Evolutionary conservation across 2,797 vertebrate genomes (phyloP).

Genomic region (Tragopan temminckii): DNA sequence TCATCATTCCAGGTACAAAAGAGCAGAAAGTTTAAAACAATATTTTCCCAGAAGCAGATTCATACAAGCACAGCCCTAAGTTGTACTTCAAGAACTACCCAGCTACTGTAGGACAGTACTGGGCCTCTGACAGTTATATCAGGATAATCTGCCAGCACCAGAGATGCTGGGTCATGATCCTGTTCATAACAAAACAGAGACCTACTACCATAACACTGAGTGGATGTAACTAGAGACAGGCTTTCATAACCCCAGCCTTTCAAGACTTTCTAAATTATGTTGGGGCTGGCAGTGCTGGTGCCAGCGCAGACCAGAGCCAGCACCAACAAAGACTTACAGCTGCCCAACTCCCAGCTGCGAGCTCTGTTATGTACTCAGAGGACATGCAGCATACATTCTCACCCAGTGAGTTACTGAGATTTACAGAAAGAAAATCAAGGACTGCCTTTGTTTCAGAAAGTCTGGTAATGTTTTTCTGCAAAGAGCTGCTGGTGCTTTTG

Average conservation of each 20-base stretch:
- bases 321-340: not conserved
- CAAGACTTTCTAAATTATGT: conserved; percentile 50
- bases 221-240: not conserved
- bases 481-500: not conserved
- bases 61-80: not conserved
- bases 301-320: not conserved
- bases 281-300: not conserved
- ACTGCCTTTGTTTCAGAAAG: not conserved
- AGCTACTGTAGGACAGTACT: too few species aligned
- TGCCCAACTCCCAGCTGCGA: not conserved
- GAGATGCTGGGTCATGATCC: not conserved
- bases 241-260: not conserved
- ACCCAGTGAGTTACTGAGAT: not conserved
- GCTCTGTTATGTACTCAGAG: not conserved
- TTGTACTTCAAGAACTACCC: not conserved
- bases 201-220: not conserved
- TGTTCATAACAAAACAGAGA: not conserved
- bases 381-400: not conserved
- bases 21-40: not conserved
- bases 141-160: not conserved
- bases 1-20: not conserved
- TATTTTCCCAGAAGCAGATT: not conserved
- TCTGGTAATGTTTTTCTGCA: not conserved
- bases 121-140: not conserved
- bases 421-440: not conserved